Evolutionary conservation across 2,797 vertebrate species (phyloP).

Genomic region (Adelosebastes latens): DNA sequence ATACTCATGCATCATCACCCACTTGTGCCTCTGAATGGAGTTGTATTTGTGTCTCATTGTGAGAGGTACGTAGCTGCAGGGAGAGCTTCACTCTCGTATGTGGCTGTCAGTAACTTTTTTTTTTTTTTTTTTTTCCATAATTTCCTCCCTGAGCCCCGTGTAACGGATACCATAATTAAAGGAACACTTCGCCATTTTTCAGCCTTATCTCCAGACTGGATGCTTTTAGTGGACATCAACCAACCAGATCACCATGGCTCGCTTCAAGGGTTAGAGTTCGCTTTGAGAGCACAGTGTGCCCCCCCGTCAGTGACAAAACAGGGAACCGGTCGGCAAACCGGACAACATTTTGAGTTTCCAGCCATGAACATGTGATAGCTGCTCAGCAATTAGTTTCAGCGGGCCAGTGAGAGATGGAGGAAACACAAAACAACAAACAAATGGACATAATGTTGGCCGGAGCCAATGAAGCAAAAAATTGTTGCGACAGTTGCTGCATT

Average conservation of each 20-base stretch:
- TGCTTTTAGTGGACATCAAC: constrained; percentile 55
- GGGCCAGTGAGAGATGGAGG: not conserved
- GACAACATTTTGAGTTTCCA: constrained; percentile 16
- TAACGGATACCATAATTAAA: constrained; percentile 75
- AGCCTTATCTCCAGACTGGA: constrained; percentile 64
- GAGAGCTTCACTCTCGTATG: constrained; percentile 15
- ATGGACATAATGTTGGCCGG: not conserved
- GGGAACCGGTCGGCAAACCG: constrained; percentile 3
- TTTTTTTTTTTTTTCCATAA: constrained; percentile 38
- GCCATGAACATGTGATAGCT: not conserved
- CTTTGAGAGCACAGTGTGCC: constrained; percentile 25
- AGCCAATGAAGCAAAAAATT: not conserved
- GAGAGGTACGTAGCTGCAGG: constrained; percentile 23
- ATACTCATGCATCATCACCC: constrained; percentile 53
- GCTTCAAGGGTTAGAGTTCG: constrained; percentile 34
- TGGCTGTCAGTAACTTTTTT: constrained; percentile 29
- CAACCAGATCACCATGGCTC: constrained; percentile 34
- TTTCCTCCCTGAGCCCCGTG: constrained; percentile 48
- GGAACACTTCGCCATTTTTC: constrained; percentile 60
- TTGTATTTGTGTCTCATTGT: constrained; percentile 21
- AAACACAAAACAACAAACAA: not conserved
- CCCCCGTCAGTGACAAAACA: constrained; percentile 15
- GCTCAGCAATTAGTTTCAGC: not conserved
- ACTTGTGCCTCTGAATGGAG: constrained; percentile 47
- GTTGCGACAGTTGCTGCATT: not conserved